Evolutionary conservation across 2,888 invertebrate genomes (phyloP), one percentile per base, ranked within the genome.

Genomic region (Eupithecia centaureata): DNA sequence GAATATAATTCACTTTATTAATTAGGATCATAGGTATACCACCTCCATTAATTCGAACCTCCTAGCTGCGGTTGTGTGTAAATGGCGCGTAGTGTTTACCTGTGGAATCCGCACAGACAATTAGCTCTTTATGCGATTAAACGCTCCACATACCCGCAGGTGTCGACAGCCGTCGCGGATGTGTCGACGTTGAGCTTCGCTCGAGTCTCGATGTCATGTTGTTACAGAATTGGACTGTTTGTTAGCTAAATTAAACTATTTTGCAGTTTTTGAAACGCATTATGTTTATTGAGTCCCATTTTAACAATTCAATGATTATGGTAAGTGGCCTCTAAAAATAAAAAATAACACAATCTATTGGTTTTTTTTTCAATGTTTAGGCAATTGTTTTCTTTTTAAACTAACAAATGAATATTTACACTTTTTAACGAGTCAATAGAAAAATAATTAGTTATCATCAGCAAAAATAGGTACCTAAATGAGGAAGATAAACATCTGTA

Each of bases 91-190:
- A 86, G 86, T 91, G 90, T 92, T 92, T 92, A 91, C 92, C 87
- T 88, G 87, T 84, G 90, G 89, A 88, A 90, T 91, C 88, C 89
- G 85, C 75, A 87, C 90, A 90, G 90, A 91, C 93, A 93, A 93
- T 93, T 93, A 93, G 87, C 91, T 88, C 87, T 88, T 88, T 87
- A 90, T 87, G 80, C 88, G 92, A 92, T 93, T 92, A 92, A 88
- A 87, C 81, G 82, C 82, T 79, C 79, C 80, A 81, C 83, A 83
- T 83, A 83, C 72, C n/a, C 84, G 82, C 88, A 88, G 86, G 88
- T 91, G 90, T 85, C 83, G 79, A 78, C 80, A 77, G 74, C 75
- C 69, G 79, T 33, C 28, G 57, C 22, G 12, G 32, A 57, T 22
- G 30, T 33, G 57, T 57, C 57, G 32, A 57, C 30, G 57, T 57